A percentile compares a stretch with the other conserved stretches of the same genome.
phyloP scores from a whole-genome alignment of 2,888 invertebrate genomes.

The Lasioglossum leucozonium region DNA sequence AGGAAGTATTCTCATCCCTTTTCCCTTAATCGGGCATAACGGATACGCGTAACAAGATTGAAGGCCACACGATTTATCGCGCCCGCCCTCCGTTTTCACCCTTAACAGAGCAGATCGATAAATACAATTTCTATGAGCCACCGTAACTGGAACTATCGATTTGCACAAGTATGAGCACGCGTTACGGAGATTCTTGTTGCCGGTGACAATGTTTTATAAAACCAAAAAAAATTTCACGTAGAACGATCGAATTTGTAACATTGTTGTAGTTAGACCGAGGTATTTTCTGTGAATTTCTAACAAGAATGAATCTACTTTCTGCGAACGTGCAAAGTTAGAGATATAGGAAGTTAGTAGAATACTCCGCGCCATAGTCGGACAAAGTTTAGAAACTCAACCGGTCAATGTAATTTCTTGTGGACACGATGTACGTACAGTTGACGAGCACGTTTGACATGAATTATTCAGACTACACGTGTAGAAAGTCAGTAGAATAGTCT shows the following conservation, averaged over 20 bases:
- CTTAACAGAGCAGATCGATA: conserved; percentile 20
- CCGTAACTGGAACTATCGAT: conserved; percentile 8
- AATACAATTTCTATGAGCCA: conserved; percentile 18
- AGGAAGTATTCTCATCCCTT: conserved; percentile 10
- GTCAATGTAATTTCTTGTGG: background rate
- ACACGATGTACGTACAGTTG: background rate
- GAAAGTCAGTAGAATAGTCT: background rate
- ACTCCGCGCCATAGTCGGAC: background rate
- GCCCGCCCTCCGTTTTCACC: conserved; percentile 17
- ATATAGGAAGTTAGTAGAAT: background rate
- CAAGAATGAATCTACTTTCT: background rate
- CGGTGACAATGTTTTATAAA: background rate
- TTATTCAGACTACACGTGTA: too few relatives aligned
- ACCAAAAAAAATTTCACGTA: background rate
- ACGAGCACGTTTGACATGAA: background rate
- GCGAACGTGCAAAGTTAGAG: background rate
- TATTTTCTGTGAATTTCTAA: background rate
- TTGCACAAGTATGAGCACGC: background rate
- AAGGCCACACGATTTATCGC: conserved; percentile 11
- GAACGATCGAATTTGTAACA: too few relatives aligned
- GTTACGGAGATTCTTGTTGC: background rate
- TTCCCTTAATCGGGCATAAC: conserved; percentile 14
- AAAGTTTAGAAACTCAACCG: background rate
- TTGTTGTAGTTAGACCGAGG: background rate
- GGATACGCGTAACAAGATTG: conserved; percentile 13